Conservation (phyloP, 92 coral and sea anemone genomes). For the Epizoanthus fatuus region DNA sequence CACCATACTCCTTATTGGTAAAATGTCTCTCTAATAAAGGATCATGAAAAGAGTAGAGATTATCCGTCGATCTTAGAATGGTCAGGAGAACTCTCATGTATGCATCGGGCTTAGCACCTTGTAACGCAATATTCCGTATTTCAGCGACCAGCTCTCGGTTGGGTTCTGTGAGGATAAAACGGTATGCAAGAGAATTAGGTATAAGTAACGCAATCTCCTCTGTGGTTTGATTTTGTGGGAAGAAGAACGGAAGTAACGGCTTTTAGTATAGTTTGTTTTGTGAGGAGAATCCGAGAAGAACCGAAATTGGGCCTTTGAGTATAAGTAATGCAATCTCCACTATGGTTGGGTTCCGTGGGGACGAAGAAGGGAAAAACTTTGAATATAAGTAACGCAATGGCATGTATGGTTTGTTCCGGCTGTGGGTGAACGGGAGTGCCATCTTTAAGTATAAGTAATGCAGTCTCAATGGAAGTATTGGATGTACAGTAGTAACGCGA, state of each 20-base stretch:
- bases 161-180: constrained; percentile 55
- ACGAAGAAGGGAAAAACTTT: background rate
- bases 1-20: constrained; percentile 54
- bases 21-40: constrained; percentile 68
- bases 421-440: background rate
- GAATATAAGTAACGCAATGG: too few species aligned
- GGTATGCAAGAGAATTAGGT: background rate
- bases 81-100: constrained; percentile 77
- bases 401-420: background rate
- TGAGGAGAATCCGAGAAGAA: too few species aligned
- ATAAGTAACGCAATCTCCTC: background rate
- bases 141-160: constrained; percentile 54
- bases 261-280: too few species aligned
- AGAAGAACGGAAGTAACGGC: too few species aligned
- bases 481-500: too few species aligned
- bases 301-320: too few species aligned
- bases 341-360: background rate
- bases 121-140: constrained; percentile 60
- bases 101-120: constrained; percentile 55
- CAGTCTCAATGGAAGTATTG: too few species aligned
- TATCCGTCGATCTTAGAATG: constrained; percentile 69
- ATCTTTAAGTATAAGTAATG: too few species aligned
- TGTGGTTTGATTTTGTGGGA: too few species aligned
- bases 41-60: constrained; percentile 61
- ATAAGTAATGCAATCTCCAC: too few species aligned